These are phyloP conservation scores for Ariopsis seemanni DNA, from an alignment of 2,113 vertebrate genomes.

Conservation along the genomic window DNA sequence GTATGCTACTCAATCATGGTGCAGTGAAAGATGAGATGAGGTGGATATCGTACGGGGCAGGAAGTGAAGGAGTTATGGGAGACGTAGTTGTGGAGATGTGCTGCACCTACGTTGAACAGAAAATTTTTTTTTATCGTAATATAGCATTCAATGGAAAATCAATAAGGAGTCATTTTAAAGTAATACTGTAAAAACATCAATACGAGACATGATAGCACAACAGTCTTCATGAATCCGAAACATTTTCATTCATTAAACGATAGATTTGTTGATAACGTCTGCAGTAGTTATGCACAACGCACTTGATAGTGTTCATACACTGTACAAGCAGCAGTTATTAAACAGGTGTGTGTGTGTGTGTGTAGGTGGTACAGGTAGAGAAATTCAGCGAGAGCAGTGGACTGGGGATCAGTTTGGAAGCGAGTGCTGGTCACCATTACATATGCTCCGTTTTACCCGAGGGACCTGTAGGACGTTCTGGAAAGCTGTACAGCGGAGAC, in stretches of 20 bases:
- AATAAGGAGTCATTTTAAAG: neutral
- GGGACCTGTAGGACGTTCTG: slow-evolving; percentile 89
- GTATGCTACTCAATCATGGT: too few species aligned
- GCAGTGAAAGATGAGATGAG: too few species aligned
- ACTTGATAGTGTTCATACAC: neutral
- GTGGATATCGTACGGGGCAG: too few species aligned
- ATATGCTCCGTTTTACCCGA: slow-evolving; percentile 93
- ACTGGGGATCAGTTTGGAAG: slow-evolving; percentile 93
- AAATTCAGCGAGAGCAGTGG: slow-evolving; percentile 93
- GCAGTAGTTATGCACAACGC: neutral
- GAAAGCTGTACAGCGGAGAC: slow-evolving; percentile 90
- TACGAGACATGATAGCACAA: neutral
- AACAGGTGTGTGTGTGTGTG: slow-evolving; percentile 18
- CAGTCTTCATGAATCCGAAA: neutral
- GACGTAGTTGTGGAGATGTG: too few species aligned
- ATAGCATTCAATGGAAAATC: neutral
- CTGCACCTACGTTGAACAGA: neutral
- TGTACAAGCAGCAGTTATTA: neutral
- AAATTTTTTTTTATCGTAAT: too few species aligned
- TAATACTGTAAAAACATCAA: neutral
- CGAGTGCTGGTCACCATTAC: slow-evolving; percentile 87
- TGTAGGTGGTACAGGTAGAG: slow-evolving; percentile 87
- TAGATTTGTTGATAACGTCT: neutral
- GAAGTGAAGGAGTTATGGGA: too few species aligned
- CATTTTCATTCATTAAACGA: neutral